phyloP scores from a whole-genome alignment of 2,888 invertebrate genomes.

The Nomada ruficornis region DNA sequence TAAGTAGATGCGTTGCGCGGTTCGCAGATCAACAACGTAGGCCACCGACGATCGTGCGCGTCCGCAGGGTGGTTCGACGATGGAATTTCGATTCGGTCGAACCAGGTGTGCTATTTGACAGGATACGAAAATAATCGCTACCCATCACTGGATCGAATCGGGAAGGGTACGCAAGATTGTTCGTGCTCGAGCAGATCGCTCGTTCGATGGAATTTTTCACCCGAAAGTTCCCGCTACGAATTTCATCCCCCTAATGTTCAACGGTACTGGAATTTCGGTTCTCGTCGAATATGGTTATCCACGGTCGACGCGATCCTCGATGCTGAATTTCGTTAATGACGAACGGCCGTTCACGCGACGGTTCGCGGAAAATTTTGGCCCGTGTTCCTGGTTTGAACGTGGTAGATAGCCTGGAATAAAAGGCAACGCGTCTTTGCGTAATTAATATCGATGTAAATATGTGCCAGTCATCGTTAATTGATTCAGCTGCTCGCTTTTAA shows the following conservation, averaged over 20 bases:
- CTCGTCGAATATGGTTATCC: conserved; percentile 38
- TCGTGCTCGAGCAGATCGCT: not conserved
- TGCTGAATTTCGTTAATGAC: conserved; percentile 43
- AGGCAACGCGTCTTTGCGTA: conserved; percentile 18
- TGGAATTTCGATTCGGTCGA: not conserved
- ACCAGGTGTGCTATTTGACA: not conserved
- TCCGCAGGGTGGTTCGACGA: conserved; percentile 19
- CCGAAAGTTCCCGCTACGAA: conserved; percentile 5
- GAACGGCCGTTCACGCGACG: conserved; percentile 20
- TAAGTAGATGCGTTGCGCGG: conserved; percentile 54
- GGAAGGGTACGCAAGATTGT: not conserved
- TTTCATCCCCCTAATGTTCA: conserved; percentile 14
- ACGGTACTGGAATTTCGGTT: conserved; percentile 27
- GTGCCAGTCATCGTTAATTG: conserved; percentile 23
- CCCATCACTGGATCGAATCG: not conserved
- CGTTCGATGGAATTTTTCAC: conserved; percentile 24
- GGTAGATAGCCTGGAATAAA: conserved; percentile 27
- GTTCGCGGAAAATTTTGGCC: conserved; percentile 10
- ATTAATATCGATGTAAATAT: conserved; percentile 39
- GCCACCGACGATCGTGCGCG: not conserved
- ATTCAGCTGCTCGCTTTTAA: conserved; percentile 6
- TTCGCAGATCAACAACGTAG: conserved; percentile 24
- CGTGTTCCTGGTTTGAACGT: not conserved
- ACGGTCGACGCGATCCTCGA: not conserved
- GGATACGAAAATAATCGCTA: not conserved